Percentiles rank a stretch among this genome's conserved stretches.
Evolutionary conservation across 92 coral and sea anemone genomes (phyloP).

Genomic region (Porites lobata): DNA sequence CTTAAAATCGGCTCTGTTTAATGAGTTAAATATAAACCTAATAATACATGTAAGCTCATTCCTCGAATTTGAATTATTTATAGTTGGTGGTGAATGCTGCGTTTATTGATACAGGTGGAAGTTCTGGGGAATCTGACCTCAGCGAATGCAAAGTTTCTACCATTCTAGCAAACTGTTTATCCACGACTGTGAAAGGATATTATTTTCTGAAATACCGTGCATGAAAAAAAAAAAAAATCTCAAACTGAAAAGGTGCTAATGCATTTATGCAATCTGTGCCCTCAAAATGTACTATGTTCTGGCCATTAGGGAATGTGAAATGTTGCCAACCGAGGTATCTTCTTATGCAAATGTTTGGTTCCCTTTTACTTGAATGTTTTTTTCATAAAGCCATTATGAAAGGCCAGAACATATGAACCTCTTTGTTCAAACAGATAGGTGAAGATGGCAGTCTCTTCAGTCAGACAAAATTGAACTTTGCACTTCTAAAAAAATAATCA

Average conservation of each 20-base stretch:
- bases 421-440: too few relatives aligned
- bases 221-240: not conserved
- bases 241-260: not conserved
- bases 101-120: conserved; percentile 45
- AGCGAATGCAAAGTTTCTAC: not conserved
- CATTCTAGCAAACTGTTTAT: not conserved
- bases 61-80: conserved; percentile 44
- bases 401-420: not conserved
- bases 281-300: not conserved
- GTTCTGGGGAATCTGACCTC: not conserved
- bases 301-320: too few relatives aligned
- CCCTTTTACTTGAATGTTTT: not conserved
- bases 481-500: not conserved
- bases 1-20: too few relatives aligned
- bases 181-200: not conserved
- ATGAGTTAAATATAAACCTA: not conserved
- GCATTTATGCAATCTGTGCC: not conserved
- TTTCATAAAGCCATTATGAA: not conserved
- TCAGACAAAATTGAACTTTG: conserved; percentile 1
- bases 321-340: not conserved
- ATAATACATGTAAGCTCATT: not conserved
- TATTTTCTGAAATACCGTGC: not conserved
- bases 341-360: not conserved
- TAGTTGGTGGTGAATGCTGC: not conserved
- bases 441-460: too few relatives aligned